phyloP scores from a whole-genome alignment of 2,113 vertebrate genomes.

The Dasyornis broadbenti region DNA sequence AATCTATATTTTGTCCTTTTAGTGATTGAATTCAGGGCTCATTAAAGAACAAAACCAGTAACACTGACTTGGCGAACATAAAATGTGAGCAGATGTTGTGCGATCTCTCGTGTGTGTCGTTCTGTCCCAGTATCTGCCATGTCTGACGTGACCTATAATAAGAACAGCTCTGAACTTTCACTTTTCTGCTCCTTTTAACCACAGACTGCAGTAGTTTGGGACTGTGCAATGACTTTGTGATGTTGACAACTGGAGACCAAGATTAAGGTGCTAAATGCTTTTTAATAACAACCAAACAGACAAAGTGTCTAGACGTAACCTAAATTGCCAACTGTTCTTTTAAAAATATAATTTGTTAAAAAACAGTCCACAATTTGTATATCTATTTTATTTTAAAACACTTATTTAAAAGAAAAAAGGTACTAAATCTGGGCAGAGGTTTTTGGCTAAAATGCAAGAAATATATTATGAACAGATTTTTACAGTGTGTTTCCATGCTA shows the following conservation, averaged over 20 bases:
- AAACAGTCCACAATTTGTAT: not conserved
- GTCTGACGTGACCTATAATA: not conserved
- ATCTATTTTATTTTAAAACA: not conserved
- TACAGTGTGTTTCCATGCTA: not conserved
- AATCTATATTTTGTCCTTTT: not conserved
- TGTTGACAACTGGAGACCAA: not conserved
- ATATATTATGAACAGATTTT: constrained; percentile 14
- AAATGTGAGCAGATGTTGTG: not conserved
- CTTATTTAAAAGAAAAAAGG: not conserved
- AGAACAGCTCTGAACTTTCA: not conserved
- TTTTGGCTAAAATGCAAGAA: not conserved
- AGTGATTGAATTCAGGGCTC: not conserved
- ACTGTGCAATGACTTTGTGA: not conserved
- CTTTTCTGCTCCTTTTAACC: not conserved
- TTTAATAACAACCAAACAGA: not conserved
- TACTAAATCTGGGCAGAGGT: not conserved
- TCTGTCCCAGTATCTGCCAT: not conserved
- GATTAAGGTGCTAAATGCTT: not conserved
- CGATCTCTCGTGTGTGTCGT: not conserved
- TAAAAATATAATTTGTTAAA: not conserved
- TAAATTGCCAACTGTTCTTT: not conserved
- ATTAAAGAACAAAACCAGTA: not conserved
- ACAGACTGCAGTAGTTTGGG: not conserved
- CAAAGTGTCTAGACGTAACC: not conserved
- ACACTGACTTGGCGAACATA: not conserved